phyloP scores from a whole-genome alignment of 64 coral and sea anemone species.

The Hydrozoanthus tunicans region DNA sequence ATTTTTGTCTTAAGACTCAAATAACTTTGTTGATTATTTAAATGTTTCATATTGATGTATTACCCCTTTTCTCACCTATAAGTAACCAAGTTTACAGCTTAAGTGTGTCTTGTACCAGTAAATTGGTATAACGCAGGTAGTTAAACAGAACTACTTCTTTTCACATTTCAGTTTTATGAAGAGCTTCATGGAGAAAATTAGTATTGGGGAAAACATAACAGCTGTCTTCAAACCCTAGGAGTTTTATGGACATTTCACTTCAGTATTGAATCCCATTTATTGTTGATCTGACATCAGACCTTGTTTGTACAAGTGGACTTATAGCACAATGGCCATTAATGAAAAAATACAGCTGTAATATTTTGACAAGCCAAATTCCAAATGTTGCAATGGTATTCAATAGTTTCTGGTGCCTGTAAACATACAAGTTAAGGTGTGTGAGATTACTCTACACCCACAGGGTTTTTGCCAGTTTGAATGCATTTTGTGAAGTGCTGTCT shows the following conservation, averaged over 20 bases:
- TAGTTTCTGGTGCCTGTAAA: not conserved
- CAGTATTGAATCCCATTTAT: not conserved
- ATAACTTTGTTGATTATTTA: too few relatives aligned
- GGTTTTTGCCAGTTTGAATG: not conserved
- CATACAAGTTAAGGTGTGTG: not conserved
- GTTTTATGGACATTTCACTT: not conserved
- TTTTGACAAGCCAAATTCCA: not conserved
- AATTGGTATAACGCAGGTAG: too few relatives aligned
- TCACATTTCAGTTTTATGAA: constrained; percentile 64
- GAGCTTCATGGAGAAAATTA: constrained; percentile 29
- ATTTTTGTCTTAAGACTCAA: too few relatives aligned
- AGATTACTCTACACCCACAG: not conserved
- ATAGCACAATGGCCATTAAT: not conserved
- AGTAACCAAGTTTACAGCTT: too few relatives aligned
- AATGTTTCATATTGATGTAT: too few relatives aligned
- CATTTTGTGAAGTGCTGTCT: not conserved
- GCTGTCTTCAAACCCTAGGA: not conserved
- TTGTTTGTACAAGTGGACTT: not conserved
- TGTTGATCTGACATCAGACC: not conserved
- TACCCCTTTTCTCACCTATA: too few relatives aligned
- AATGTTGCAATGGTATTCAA: not conserved
- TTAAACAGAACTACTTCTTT: not conserved
- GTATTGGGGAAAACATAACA: not conserved
- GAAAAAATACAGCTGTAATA: not conserved
- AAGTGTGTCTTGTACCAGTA: too few relatives aligned